A percentile compares a stretch with the other conserved stretches of the same genome.
Evolutionary conservation across 2,797 vertebrate species (phyloP).

Genomic region (Eulemur albifrons): DNA sequence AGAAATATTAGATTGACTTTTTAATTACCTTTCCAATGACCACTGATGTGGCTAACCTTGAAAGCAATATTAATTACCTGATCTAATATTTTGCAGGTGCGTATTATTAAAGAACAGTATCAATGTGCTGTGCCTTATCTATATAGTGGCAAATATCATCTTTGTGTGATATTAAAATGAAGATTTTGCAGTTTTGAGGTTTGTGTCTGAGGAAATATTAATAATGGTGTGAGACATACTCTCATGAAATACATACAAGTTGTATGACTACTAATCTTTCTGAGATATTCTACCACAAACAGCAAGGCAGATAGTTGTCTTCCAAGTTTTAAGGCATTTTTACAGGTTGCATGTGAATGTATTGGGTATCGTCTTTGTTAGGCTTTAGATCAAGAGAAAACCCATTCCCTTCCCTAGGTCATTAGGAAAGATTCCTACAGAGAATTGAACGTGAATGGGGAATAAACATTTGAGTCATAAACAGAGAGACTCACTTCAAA

Average conservation of each 20-base stretch:
- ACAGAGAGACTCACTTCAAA: neutral
- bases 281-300: neutral
- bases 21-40: slow-evolving; percentile 69
- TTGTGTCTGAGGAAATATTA: slow-evolving; percentile 18
- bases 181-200: slow-evolving; percentile 12
- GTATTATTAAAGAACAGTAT: slow-evolving; percentile 25
- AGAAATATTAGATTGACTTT: slow-evolving; percentile 55
- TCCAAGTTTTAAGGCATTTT: neutral
- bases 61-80: slow-evolving; percentile 65
- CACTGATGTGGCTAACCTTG: slow-evolving; percentile 50
- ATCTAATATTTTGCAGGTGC: slow-evolving; percentile 3
- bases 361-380: neutral
- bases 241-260: neutral
- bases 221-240: neutral
- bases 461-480: neutral
- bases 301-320: neutral
- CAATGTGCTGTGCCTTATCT: slow-evolving; percentile 4
- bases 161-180: neutral
- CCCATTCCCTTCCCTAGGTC: neutral
- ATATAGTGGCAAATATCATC: neutral
- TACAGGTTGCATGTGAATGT: neutral
- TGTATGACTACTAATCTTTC: neutral
- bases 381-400: neutral
- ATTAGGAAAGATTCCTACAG: neutral
- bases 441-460: neutral